Percentiles rank a stretch among this genome's conserved stretches.
These are phyloP conservation scores for Philotrypesis tridentata DNA, from an alignment of 1,140 invertebrate species.

Conservation along the genomic window DNA sequence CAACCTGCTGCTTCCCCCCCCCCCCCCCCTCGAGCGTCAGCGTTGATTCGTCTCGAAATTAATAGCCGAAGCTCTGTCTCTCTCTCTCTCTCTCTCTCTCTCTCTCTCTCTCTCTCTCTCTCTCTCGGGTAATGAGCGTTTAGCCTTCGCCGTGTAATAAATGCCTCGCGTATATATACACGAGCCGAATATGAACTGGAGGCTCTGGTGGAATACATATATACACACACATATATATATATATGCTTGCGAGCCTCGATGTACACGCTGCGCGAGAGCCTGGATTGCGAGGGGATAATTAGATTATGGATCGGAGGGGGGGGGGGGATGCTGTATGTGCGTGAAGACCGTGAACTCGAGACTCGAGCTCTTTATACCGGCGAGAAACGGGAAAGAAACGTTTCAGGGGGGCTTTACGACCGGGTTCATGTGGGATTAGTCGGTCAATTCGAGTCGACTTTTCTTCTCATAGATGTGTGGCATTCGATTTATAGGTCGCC, in stretches of 20 bases:
- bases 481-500: too few relatives aligned
- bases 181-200: neutral
- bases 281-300: neutral
- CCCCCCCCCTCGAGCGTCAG: neutral
- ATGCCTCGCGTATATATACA: neutral
- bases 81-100: too few relatives aligned
- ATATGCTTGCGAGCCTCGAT: neutral
- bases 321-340: neutral
- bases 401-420: too few relatives aligned
- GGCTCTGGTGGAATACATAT: neutral
- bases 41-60: constrained; percentile 33
- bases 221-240: neutral
- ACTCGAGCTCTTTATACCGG: too few relatives aligned
- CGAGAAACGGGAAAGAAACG: too few relatives aligned
- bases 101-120: too few relatives aligned
- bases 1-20: neutral
- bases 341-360: too few relatives aligned
- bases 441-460: too few relatives aligned
- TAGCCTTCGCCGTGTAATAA: neutral
- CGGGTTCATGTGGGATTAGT: too few relatives aligned
- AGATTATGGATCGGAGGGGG: neutral
- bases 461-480: too few relatives aligned
- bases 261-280: neutral
- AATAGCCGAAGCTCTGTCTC: constrained; percentile 35
- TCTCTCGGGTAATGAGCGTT: too few relatives aligned